Evolutionary conservation across 2,113 vertebrate genomes (phyloP).

Genomic region (Amblyopsis rosae): DNA sequence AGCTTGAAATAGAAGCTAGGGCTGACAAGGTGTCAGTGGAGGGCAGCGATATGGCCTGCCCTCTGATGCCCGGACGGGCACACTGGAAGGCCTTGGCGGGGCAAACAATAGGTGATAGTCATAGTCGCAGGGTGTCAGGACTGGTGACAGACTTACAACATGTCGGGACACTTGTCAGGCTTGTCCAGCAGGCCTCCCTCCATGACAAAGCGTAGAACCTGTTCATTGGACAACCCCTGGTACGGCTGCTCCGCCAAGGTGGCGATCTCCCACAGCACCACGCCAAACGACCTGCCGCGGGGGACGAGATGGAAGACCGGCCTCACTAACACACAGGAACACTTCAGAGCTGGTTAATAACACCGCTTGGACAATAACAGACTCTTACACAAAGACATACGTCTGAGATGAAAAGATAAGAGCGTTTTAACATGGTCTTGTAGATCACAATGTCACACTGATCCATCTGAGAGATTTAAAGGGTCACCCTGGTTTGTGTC

Average conservation of each 20-base stretch:
- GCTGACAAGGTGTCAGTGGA: neutral
- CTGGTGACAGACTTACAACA: conserved; percentile 84
- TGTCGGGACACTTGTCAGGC: conserved; percentile 95
- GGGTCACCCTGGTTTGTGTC: no score
- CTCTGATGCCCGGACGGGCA: neutral
- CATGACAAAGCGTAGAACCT: conserved; percentile 98
- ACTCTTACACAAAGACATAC: no score
- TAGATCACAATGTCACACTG: no score
- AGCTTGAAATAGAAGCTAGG: conserved; percentile 53
- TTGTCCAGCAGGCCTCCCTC: conserved; percentile 97
- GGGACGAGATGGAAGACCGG: conserved; percentile 4
- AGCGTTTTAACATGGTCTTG: no score
- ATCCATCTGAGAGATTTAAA: no score
- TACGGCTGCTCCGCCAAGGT: conserved; percentile 96
- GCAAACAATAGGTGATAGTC: neutral
- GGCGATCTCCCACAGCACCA: conserved; percentile 97
- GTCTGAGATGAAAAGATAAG: no score
- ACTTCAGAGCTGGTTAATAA: neutral
- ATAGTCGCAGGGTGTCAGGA: neutral
- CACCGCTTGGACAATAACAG: no score
- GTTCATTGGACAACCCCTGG: conserved; percentile 98
- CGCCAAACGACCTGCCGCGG: conserved; percentile 89
- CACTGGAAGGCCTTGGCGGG: neutral
- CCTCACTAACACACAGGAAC: neutral
- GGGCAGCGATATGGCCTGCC: neutral